Evolutionary conservation across 2,888 invertebrate genomes (phyloP).

Genomic region (Mesopsocus fuscifrons): DNA sequence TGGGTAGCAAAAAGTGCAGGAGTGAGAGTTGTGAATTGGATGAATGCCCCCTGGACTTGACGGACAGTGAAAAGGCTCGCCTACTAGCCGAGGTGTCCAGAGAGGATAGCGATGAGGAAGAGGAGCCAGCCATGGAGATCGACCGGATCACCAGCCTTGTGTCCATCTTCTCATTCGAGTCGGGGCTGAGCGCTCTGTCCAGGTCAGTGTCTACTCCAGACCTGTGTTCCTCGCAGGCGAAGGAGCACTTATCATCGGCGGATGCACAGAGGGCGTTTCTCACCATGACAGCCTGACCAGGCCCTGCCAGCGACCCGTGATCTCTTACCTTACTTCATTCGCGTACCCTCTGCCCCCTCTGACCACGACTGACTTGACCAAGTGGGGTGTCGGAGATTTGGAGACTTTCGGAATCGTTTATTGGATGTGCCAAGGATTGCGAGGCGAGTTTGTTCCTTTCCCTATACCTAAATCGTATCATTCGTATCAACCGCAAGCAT

Average conservation of each 20-base stretch:
- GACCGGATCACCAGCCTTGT: conserved; percentile 37
- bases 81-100: conserved; percentile 22
- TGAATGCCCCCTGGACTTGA: conserved; percentile 1
- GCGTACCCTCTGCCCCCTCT: too few relatives aligned
- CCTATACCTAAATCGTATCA: too few relatives aligned
- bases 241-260: conserved; percentile 18
- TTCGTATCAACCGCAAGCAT: too few relatives aligned
- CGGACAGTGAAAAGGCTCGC: conserved; percentile 23
- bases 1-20: conserved; percentile 8
- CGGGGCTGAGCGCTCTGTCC: conserved; percentile 21
- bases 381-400: too few relatives aligned
- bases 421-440: too few relatives aligned
- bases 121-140: conserved; percentile 30
- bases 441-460: too few relatives aligned
- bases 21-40: neutral
- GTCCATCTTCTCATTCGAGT: conserved; percentile 34
- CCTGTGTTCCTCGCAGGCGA: conserved; percentile 33
- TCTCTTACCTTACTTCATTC: too few relatives aligned
- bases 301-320: too few relatives aligned
- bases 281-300: conserved; percentile 36
- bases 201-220: conserved; percentile 32
- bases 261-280: conserved; percentile 30
- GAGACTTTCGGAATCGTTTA: too few relatives aligned
- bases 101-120: conserved; percentile 16
- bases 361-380: too few relatives aligned